These are phyloP conservation scores for Lamprotornis superbus DNA, from an alignment of 2,113 vertebrate genomes.

Conservation along the genomic window DNA sequence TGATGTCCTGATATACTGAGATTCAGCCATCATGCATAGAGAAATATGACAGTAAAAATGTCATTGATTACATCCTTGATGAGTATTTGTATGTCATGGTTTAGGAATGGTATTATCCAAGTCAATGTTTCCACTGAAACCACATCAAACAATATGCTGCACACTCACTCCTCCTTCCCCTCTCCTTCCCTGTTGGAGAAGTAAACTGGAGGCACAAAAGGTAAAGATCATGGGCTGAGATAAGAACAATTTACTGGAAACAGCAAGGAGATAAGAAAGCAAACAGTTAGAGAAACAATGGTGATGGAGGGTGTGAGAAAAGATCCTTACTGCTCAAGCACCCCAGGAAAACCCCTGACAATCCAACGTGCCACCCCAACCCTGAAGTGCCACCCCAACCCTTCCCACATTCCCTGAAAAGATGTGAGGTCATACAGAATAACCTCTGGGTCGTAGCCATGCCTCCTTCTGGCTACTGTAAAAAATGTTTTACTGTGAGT, in stretches of 20 bases:
- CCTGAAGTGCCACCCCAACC: fast-evolving
- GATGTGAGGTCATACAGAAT: not conserved
- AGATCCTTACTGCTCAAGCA: not conserved
- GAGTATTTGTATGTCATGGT: not conserved
- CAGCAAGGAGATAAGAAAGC: not conserved
- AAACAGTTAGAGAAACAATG: not conserved
- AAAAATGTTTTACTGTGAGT: not conserved
- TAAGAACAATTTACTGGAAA: not conserved
- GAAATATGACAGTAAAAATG: not conserved
- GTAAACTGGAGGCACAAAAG: not conserved
- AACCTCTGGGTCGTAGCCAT: not conserved
- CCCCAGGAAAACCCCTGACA: not conserved
- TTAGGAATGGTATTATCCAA: not conserved
- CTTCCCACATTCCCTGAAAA: not conserved
- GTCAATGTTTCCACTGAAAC: not conserved
- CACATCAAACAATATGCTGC: not conserved
- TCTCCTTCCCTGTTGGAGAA: not conserved
- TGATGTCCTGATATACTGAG: not conserved
- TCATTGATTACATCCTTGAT: not conserved
- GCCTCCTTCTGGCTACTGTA: not conserved
- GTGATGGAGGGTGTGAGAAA: not conserved
- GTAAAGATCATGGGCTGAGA: fast-evolving
- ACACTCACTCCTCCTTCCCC: fast-evolving
- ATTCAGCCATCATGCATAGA: not conserved
- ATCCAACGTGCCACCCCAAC: fast-evolving